A percentile compares a stretch with the other conserved stretches of the same genome.
Evolutionary conservation across 30 jellyfish, hydroid and myxozoan genomes (phyloP).

Genomic region (Aurelia aurita): DNA sequence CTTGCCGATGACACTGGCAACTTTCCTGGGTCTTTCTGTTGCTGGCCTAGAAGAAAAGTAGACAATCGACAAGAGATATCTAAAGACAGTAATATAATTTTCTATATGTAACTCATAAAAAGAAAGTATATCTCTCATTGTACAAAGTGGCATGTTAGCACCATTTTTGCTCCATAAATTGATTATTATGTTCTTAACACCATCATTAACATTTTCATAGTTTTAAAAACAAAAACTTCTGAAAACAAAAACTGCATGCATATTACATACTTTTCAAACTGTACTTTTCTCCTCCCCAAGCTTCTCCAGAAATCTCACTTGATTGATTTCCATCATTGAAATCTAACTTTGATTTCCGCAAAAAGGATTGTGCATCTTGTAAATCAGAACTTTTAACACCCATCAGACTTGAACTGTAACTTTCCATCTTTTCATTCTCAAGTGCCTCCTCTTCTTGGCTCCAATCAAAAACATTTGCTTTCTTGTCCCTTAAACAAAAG

Average conservation of each 20-base stretch:
- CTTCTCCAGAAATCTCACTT: conserved; percentile 25
- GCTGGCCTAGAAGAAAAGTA: not conserved
- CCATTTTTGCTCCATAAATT: too few relatives aligned
- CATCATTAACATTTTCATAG: too few relatives aligned
- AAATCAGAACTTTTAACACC: conserved; percentile 7
- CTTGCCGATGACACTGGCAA: conserved; percentile 4
- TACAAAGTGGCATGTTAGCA: too few relatives aligned
- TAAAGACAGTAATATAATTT: too few relatives aligned
- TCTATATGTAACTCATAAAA: too few relatives aligned
- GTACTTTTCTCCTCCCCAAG: conserved; percentile 63
- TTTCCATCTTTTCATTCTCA: conserved; percentile 11
- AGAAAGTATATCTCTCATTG: too few relatives aligned
- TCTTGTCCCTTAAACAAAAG: not conserved
- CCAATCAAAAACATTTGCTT: conserved; percentile 37
- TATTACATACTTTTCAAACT: conserved; percentile 1
- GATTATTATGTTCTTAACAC: too few relatives aligned
- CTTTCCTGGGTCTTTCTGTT: not conserved
- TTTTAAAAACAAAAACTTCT: too few relatives aligned
- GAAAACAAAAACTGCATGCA: too few relatives aligned
- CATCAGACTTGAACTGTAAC: not conserved
- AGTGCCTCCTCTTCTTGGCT: conserved; percentile 17
- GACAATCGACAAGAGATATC: too few relatives aligned
- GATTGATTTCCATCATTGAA: conserved; percentile 4
- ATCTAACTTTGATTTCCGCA: conserved; percentile 14
- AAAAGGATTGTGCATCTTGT: conserved; percentile 15